Base-by-base conservation (phyloP, 2,113 vertebrate species). In the Picathartes gymnocephalus region DNA sequence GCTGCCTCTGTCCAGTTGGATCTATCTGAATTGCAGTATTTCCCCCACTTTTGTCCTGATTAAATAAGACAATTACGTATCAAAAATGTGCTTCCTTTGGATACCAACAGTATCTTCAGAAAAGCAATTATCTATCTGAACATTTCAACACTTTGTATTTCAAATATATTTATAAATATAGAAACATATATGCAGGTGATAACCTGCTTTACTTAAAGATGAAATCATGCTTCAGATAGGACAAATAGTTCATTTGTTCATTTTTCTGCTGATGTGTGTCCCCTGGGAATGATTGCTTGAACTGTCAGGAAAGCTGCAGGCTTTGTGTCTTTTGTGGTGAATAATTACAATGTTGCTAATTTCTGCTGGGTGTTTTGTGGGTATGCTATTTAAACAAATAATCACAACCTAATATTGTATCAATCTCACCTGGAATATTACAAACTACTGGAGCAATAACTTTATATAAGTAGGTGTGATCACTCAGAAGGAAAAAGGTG, bases 11-110 rank as follows among this genome's bases (percentile, higher is more conserved):
- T 45, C 9, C 23, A n/a, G 10, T 8, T 53, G 18, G 51, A 92
- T 11, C 3, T 62, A 10, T 42, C 30, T 51, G 27, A 78, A 84
- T 37, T 53, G 6, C 22, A 62, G 11, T 28, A 47, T 33, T 6
- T 0, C 10, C 4, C 2, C 3, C 0, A 1, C 33, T 86, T 92
- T 62, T 57, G 18, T 61, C 7, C 31, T 51, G 40, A 31, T 24
- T 72, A 77, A 92, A 69, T 25, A 50, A 54, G 60, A n/a, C 25
- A 37, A 28, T 50, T 70, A 7, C 14, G 3, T 51, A 27, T 66
- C 17, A 70, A 50, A 80, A 17, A 48, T 48, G 4, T 5, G 2
- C 15, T 69, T 84, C 6, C 4, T 84, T 66, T 82, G 81, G 20
- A 42, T 25, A 7, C 4, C 20, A 53, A 28, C 8, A 51, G 2